Percentiles rank a stretch among this genome's conserved stretches.
These are phyloP conservation scores for Albula glossodonta DNA, from an alignment of 2,113 vertebrate genomes.

Conservation along the genomic window DNA sequence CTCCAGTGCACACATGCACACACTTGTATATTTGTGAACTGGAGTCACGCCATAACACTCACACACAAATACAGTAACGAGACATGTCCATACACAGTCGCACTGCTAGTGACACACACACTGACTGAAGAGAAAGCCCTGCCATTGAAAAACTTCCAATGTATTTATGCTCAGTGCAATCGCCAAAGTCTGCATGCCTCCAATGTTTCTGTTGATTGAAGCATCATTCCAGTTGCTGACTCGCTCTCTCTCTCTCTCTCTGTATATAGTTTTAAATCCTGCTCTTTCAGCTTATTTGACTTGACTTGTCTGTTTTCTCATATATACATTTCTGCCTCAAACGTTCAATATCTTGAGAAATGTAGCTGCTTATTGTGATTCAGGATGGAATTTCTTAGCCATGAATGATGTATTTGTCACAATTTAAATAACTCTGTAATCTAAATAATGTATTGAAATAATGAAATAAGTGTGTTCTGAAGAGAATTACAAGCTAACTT, in stretches of 20 bases:
- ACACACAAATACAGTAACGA: not conserved
- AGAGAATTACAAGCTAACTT: not conserved
- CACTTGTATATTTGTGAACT: too few species aligned
- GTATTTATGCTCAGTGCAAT: too few species aligned
- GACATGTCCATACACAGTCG: not conserved
- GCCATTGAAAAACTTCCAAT: too few species aligned
- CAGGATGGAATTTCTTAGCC: not conserved
- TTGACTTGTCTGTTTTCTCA: not conserved
- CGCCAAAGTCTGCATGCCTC: too few species aligned
- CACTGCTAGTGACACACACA: too few species aligned
- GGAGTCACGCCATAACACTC: too few species aligned
- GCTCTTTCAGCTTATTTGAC: not conserved
- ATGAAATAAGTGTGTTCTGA: not conserved
- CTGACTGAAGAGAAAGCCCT: too few species aligned
- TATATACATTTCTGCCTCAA: too few species aligned
- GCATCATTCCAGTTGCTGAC: not conserved
- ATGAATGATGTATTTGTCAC: not conserved
- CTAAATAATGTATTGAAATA: not conserved
- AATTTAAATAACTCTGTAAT: not conserved
- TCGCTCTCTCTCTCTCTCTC: not conserved
- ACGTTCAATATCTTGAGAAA: too few species aligned
- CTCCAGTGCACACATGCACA: too few species aligned
- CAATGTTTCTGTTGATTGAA: not conserved
- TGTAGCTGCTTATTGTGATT: too few species aligned
- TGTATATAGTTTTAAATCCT: not conserved